Evolutionary conservation across 2,888 invertebrate genomes (phyloP), one percentile per base, ranked within the genome.

Genomic region (Philereme vetulata): DNA sequence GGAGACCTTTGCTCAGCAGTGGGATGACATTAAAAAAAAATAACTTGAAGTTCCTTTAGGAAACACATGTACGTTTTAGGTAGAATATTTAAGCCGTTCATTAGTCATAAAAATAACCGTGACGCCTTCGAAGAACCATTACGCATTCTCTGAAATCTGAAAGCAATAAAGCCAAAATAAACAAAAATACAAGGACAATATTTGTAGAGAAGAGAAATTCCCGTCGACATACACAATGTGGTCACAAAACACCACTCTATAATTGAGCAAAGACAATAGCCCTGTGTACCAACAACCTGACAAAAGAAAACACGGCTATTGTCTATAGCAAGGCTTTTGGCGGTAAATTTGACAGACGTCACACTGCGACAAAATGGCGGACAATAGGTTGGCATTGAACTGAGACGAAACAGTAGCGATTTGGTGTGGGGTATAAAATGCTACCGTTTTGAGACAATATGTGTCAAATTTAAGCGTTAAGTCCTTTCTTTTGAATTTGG

Each of bases 241-340:
- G 81, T 81, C 81, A 85, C 84, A 85, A 84, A 78, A 74, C 71
- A 70, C 76, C 84, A 87, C 82, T 84, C 89, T 74, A 81, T 89
- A 90, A 91, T 90, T 90, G 90, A 88, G 88, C 90, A 90, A 90
- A 88, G 81, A 86, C 86, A 88, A 86, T 75, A 72, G 70, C 60
- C 65, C 78, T 83, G 85, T 84, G 74, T 81, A 74, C 77, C 83
- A 84, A 86, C 81, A 84, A 67, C 63, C 57, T 70, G 72, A 80
- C 74, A 77, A 81, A 70, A 68, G 72, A 73, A 71, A 80, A 77
- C 75, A 68, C 21, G 21, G 67, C 66, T 75, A 72, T 77, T 74
- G 72, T 76, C 74, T 76, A 65, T 73, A 71, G 62, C 46, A 51
- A 62, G 63, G 74, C 72, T 84, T 84, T 86, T 82, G 86, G 87